Percentiles rank a stretch among this genome's conserved stretches.
Evolutionary conservation across 2,113 vertebrate species (phyloP).

Genomic region (Stigmatopora argus): DNA sequence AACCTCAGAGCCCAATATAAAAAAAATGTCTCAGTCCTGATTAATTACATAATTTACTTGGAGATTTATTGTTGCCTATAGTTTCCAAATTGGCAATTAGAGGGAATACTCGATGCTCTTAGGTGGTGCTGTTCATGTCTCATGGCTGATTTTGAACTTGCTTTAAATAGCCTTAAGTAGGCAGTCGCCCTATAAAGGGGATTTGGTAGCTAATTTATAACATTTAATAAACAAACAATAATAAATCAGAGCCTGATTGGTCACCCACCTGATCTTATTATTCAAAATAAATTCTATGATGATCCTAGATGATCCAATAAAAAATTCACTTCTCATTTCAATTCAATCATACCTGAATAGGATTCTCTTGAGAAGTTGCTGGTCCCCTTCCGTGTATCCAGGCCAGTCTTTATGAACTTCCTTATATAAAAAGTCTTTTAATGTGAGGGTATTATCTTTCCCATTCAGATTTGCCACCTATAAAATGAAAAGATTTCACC

Average conservation of each 20-base stretch:
- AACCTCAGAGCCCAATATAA: too few species aligned
- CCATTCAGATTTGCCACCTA: slow-evolving; percentile 87
- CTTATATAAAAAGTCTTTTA: slow-evolving; percentile 86
- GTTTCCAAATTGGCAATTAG: too few species aligned
- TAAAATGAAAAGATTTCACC: neutral
- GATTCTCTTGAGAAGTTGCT: slow-evolving; percentile 88
- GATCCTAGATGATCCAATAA: neutral
- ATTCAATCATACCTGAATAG: slow-evolving; percentile 76
- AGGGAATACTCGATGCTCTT: too few species aligned
- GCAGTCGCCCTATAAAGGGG: too few species aligned
- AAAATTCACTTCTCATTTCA: neutral
- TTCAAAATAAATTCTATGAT: too few species aligned
- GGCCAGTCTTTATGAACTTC: slow-evolving; percentile 95
- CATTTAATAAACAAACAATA: neutral
- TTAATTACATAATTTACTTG: too few species aligned
- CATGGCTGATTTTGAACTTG: too few species aligned
- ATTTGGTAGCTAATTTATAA: too few species aligned
- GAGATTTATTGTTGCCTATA: too few species aligned
- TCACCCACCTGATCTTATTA: neutral
- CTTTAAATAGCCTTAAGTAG: too few species aligned
- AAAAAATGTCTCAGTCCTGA: too few species aligned
- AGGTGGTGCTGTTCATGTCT: too few species aligned
- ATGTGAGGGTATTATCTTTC: slow-evolving; percentile 87
- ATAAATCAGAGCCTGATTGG: neutral
- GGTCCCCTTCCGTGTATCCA: slow-evolving; percentile 92